Conservation (phyloP, 2,888 invertebrate species). For the Drosophila trichaetosa region DNA sequence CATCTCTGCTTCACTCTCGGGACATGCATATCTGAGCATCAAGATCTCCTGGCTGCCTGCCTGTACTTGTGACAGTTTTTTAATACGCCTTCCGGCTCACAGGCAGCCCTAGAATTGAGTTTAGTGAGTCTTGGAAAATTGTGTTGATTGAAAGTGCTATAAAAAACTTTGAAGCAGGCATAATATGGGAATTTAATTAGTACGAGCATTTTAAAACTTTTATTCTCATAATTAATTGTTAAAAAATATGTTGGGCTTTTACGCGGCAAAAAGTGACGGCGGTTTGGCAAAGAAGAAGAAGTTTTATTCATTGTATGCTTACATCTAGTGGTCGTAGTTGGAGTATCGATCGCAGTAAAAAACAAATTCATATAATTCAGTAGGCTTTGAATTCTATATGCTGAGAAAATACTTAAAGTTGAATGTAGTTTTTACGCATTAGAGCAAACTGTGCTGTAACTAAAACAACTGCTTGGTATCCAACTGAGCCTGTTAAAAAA, state of each 20-base stretch:
- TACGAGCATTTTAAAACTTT: not conserved
- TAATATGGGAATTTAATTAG: not conserved
- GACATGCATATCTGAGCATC: conserved; percentile 24
- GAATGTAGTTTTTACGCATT: not conserved
- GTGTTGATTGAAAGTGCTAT: conserved; percentile 22
- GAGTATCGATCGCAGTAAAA: too few relatives aligned
- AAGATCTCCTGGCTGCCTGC: conserved; percentile 30
- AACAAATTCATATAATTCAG: not conserved
- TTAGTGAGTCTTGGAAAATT: conserved; percentile 12
- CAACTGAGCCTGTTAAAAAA: not conserved
- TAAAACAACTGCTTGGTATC: not conserved
- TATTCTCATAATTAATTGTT: not conserved
- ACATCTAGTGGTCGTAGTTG: too few relatives aligned
- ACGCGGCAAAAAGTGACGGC: too few relatives aligned
- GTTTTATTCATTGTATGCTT: too few relatives aligned
- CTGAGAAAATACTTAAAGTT: not conserved
- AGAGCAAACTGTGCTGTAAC: not conserved
- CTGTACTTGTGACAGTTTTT: conserved; percentile 68
- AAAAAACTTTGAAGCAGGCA: not conserved
- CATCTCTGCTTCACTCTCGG: conserved; percentile 9
- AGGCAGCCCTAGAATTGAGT: conserved; percentile 28
- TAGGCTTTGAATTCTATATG: not conserved
- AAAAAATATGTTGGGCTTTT: not conserved
- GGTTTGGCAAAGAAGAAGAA: too few relatives aligned
- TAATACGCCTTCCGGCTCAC: conserved; percentile 66